Conservation (phyloP, 1,140 invertebrate genomes). For the Geopemphigus sp. region DNA sequence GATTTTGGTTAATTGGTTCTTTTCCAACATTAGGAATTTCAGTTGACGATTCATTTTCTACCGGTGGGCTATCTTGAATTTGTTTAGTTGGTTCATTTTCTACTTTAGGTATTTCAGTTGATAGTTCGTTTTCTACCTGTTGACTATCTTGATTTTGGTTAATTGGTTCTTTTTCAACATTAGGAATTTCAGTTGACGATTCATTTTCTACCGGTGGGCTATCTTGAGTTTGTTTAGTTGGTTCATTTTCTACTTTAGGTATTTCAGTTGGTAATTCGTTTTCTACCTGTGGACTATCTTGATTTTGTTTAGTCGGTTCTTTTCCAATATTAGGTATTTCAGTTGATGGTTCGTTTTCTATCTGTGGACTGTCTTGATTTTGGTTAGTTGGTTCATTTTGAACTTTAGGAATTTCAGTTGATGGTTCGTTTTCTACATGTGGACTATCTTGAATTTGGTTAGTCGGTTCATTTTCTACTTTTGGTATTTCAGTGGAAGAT, state of each 20-base stretch:
- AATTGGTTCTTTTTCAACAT: background rate
- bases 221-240: background rate
- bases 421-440: background rate
- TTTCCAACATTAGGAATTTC: background rate
- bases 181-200: background rate
- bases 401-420: background rate
- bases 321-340: background rate
- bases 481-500: background rate
- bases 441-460: conserved; percentile 2
- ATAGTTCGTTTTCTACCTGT: background rate
- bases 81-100: background rate
- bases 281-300: too few species aligned
- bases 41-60: background rate
- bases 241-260: background rate
- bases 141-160: background rate
- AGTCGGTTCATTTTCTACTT: background rate
- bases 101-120: background rate
- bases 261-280: too few species aligned
- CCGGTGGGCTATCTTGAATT: background rate
- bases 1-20: background rate
- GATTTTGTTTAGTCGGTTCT: background rate
- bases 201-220: background rate
- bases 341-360: background rate
- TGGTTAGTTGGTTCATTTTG: background rate
- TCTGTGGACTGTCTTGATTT: background rate